Evolutionary conservation across 2,113 vertebrate species (phyloP).

Genomic region (Eonycteris spelaea): DNA sequence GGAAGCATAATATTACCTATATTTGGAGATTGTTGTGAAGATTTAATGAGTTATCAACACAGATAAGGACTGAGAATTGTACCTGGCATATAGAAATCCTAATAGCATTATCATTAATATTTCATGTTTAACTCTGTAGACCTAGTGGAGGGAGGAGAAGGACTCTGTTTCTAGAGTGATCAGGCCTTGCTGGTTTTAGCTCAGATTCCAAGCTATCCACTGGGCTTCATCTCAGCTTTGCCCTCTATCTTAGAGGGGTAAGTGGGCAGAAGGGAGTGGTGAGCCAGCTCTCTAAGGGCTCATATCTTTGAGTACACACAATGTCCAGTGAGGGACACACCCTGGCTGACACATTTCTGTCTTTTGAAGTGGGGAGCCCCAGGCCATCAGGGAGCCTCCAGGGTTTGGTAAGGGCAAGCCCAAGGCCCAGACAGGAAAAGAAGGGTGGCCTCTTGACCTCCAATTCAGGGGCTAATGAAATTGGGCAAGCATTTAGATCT

Average conservation of each 20-base stretch:
- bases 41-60: background rate
- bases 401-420: background rate
- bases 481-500: background rate
- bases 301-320: background rate
- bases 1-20: background rate
- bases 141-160: background rate
- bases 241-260: background rate
- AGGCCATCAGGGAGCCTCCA: background rate
- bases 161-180: background rate
- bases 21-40: background rate
- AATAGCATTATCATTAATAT: background rate
- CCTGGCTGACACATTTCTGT: conserved; percentile 22
- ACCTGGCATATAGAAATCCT: background rate
- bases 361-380: conserved; percentile 24
- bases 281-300: background rate
- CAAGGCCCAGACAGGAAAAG: background rate
- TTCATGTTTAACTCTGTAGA: background rate
- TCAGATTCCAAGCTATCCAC: background rate
- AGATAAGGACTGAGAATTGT: background rate
- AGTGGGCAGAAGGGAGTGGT: background rate
- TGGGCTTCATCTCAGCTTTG: background rate
- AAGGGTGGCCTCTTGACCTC: conserved; percentile 29
- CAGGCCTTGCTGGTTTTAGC: background rate
- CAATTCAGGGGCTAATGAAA: background rate
- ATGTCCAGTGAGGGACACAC: background rate